phyloP scores from a whole-genome alignment of 2,113 vertebrate genomes.

The Struthio camelus region DNA sequence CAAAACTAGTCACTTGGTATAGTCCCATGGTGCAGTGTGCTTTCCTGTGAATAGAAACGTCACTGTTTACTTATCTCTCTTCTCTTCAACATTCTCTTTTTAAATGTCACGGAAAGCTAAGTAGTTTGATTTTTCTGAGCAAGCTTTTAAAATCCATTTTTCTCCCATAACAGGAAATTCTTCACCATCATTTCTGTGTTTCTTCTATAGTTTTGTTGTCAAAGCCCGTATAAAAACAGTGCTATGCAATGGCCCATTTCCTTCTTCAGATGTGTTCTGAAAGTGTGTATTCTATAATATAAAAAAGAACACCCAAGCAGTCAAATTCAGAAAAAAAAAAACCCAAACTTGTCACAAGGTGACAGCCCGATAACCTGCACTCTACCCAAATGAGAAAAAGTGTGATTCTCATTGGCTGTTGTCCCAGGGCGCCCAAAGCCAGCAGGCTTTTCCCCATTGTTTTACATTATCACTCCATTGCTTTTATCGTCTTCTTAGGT shows the following conservation, averaged over 20 bases:
- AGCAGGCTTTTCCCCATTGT: not conserved
- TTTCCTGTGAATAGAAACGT: not conserved
- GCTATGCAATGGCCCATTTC: not conserved
- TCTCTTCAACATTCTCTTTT: not conserved
- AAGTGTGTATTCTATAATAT: not conserved
- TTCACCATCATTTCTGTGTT: not conserved
- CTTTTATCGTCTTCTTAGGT: not conserved
- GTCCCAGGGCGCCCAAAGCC: not conserved
- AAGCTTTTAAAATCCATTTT: not conserved
- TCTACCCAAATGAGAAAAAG: not conserved
- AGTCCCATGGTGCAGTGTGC: not conserved
- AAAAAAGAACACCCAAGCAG: not conserved
- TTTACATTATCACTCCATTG: not conserved
- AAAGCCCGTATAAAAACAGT: not conserved
- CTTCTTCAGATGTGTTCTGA: not conserved
- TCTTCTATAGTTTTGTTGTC: not conserved
- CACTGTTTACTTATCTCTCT: not conserved
- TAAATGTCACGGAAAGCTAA: not conserved
- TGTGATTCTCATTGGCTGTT: not conserved
- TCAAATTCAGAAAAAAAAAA: not conserved
- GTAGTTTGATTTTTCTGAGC: not conserved
- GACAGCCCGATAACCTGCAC: not conserved
- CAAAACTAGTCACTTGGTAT: not conserved
- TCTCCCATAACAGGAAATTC: not conserved
- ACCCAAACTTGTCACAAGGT: not conserved